Evolutionary conservation across 2,113 vertebrate species (phyloP), one percentile per base, ranked within the genome.

Genomic region (Cettia cetti): DNA sequence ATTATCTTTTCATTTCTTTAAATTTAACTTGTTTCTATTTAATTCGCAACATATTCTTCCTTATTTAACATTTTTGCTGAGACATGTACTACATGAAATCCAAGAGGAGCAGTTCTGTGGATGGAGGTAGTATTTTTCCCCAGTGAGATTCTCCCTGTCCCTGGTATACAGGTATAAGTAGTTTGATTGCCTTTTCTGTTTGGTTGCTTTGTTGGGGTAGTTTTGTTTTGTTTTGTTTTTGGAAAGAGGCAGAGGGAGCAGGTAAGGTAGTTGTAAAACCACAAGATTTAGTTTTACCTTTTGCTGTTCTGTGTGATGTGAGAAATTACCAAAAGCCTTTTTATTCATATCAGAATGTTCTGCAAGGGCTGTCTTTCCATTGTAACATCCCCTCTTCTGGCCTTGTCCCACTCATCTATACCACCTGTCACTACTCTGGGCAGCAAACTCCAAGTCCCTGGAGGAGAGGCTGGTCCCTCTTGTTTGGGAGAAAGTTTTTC

Each of bases 191-290:
- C 11, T 76, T 50, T 40, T 50, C 42, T 50, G 20, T 57, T 57
- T 42, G 8, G 7, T 75, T 40, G 10, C 12, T 64, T 6, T 5
- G 2, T 15, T 74, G 11, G 17, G 5, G 4, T 4, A 5, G 3
- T 5, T 61, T 83, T 35, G 17, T 24, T 44, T 31, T 31, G 9
- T 19, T 33, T 31, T 39, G 20, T 9, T 52, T 64, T 65, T 24
- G 19, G 42, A 40, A 33, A 30, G 28, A 37, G 11, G 4, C 11
- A 42, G 11, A 18, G 27, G 5, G 10, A 69, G 1, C 17, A 50
- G 49, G 33, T 74, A 52, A 77, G 2, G 7, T 49, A 64, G 30
- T 26, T 76, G 6, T 59, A 56, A 82, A 84, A 10, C 27, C 42
- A 40, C 10, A 60, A 33, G 28, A n/a, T 75, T 54, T 81, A 10